Evolutionary conservation across 2,888 invertebrate species (phyloP).

Genomic region (Ecliptopera silaceata): DNA sequence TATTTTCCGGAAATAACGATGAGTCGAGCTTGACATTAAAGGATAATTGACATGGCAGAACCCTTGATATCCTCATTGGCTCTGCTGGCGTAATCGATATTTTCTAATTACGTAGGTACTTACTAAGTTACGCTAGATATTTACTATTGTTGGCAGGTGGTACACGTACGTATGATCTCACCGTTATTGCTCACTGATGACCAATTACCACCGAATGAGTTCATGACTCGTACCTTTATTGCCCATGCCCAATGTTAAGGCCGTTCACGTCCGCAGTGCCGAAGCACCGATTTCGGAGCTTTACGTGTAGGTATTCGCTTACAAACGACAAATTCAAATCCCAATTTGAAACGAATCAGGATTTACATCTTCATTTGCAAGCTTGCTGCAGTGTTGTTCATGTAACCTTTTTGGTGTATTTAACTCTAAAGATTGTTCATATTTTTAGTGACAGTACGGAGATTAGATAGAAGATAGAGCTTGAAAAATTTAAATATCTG

Average conservation of each 20-base stretch:
- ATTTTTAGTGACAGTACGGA: no score
- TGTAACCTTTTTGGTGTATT: no score
- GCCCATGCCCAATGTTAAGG: constrained; percentile 40
- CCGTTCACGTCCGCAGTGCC: constrained; percentile 25
- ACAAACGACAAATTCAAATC: constrained; percentile 1
- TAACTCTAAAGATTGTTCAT: no score
- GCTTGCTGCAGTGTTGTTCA: no score
- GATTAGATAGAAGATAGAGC: no score
- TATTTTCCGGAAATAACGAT: constrained; percentile 22
- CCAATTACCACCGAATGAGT: constrained; percentile 65
- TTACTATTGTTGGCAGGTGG: constrained; percentile 44
- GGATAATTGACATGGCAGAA: constrained; percentile 9
- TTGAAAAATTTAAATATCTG: no score
- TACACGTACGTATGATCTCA: constrained; percentile 68
- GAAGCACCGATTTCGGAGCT: constrained; percentile 26
- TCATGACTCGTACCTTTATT: constrained; percentile 55
- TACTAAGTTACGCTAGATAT: constrained; percentile 47
- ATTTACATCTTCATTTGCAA: no score
- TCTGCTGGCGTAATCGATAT: not conserved
- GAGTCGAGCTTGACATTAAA: constrained; percentile 11
- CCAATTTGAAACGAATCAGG: not conserved
- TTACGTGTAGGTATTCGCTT: constrained; percentile 11
- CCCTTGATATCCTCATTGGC: not conserved
- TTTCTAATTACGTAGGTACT: constrained; percentile 1
- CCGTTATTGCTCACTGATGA: constrained; percentile 74